Evolutionary conservation across 2,888 invertebrate genomes (phyloP), one percentile per base, ranked within the genome.

Genomic region (Andrena chrysosceles): DNA sequence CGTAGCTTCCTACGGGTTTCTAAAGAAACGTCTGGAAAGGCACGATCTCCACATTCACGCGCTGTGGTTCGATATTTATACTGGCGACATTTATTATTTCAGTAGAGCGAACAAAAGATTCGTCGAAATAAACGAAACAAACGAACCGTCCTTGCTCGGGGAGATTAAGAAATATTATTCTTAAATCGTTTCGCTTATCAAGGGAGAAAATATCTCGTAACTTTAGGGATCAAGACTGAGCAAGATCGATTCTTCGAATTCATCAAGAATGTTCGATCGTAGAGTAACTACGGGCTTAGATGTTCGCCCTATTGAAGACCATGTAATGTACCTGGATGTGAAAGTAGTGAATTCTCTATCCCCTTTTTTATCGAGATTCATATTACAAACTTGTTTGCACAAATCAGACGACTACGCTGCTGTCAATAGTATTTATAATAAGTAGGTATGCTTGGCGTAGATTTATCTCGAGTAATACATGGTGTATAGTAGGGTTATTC

Each of bases 1-100:
- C 93, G 96, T 99, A 64, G 97, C 98, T 2, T 98, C 98, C 16
- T 98, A 99, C 92, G 97, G 98, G 56, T 98, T 99, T 94, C 94
- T 99, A 52, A 97, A 97, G 91, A 96, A 96, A 83, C 96, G 98
- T 1, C 94, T 99, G 20, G 96, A 97, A 93, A 96, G 95, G 60
- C 97, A 98, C 89, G 96, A 98, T 92, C 95, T 98, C 59, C 97
- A 98, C 90, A 97, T 99, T 86, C 98, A 98, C 91, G 99, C 99
- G 0, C 95, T 99, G 54, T 99, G 99, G 99, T 99, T 99, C 93
- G 99, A 99, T 93, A 98, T 99, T 93, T 99, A 99, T 93, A 98
- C 98, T 0, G 99, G 99, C 0, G 98, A 99, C 93, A 97, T 99
- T 91, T 98, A 98, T 93, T 98, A 98, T 94, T 99, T 99, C 93